Percentiles rank a stretch among this genome's conserved stretches.
Evolutionary conservation across 2,113 vertebrate genomes (phyloP).

Genomic region (Raja brachyura): DNA sequence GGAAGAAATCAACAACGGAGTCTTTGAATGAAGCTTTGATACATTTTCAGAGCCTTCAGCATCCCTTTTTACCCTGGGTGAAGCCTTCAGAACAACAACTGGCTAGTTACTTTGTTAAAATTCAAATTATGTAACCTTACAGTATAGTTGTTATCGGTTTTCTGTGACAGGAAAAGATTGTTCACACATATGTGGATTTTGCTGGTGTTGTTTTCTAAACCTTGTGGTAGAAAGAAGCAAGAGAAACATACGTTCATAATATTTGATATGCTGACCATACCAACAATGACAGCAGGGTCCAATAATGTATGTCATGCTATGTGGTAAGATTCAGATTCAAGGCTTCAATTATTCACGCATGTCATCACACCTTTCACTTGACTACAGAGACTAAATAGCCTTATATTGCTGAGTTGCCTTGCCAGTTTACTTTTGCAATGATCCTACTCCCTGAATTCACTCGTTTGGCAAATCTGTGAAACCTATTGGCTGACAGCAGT

Average conservation of each 20-base stretch:
- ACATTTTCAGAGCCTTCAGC: background rate
- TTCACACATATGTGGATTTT: background rate
- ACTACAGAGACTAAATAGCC: background rate
- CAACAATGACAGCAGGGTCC: slow-evolving; percentile 12
- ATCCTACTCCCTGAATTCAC: background rate
- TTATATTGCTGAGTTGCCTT: background rate
- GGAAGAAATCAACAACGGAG: background rate
- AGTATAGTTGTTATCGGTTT: background rate
- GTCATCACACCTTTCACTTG: background rate
- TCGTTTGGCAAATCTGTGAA: too few relatives aligned
- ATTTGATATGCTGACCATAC: background rate
- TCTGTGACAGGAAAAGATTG: background rate
- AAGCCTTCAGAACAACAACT: background rate
- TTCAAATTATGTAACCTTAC: background rate
- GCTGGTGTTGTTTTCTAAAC: background rate
- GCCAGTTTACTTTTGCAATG: background rate
- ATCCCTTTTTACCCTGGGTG: background rate
- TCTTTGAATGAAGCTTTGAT: background rate
- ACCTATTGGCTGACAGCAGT: too few relatives aligned
- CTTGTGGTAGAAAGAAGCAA: background rate
- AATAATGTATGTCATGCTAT: background rate
- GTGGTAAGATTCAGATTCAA: background rate
- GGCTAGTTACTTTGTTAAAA: background rate
- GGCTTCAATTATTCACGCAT: background rate
- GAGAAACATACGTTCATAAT: background rate